Conservation (phyloP, 2,113 vertebrate genomes). For the Dromas ardeola region DNA sequence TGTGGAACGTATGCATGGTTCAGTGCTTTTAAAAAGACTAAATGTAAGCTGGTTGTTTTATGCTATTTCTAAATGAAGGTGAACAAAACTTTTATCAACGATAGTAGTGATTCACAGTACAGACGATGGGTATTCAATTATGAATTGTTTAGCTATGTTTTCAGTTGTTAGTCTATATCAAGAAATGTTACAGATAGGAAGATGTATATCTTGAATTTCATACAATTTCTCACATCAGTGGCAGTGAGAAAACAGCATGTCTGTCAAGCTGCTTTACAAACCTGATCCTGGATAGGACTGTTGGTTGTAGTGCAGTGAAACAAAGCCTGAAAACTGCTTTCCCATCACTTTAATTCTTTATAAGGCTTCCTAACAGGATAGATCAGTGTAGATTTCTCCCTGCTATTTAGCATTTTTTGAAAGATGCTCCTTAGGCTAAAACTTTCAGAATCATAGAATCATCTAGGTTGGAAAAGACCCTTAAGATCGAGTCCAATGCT, state of each 20-base stretch:
- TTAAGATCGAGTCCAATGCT: neutral
- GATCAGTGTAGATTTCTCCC: neutral
- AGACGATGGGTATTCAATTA: neutral
- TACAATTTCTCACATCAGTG: neutral
- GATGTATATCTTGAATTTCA: neutral
- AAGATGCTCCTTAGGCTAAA: neutral
- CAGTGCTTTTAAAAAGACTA: neutral
- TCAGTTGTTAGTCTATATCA: neutral
- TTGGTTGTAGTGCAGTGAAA: neutral
- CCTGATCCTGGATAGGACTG: neutral
- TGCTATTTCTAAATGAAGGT: neutral
- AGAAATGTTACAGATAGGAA: neutral
- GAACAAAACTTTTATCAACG: neutral
- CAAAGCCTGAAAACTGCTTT: constrained; percentile 36
- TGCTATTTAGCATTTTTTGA: constrained; percentile 1
- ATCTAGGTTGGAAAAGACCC: neutral
- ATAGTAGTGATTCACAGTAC: neutral
- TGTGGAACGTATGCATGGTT: neutral
- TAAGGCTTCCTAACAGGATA: neutral
- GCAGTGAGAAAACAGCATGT: neutral
- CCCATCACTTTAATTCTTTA: constrained; percentile 33
- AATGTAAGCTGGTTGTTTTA: neutral
- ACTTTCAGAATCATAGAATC: neutral
- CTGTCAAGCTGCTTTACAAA: neutral
- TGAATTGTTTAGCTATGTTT: neutral